phyloP scores from a whole-genome alignment of 1,140 invertebrate genomes.

The Popillia japonica region DNA sequence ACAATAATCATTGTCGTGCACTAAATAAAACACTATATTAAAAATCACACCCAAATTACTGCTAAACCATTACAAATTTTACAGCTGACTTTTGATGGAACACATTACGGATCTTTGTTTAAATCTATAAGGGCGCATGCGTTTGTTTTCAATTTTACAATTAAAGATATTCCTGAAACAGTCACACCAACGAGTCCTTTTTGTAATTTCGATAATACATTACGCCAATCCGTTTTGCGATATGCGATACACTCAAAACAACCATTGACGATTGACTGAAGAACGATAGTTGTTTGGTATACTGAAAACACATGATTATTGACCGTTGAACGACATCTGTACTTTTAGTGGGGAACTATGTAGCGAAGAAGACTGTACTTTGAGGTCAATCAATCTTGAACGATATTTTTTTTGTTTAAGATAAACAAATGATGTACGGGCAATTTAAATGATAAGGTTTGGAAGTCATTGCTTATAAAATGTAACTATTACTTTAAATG shows the following conservation, averaged over 20 bases:
- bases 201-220: not conserved
- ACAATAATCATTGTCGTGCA: conserved; percentile 67
- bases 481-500: no score
- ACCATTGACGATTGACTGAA: conserved; percentile 12
- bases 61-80: conserved; percentile 52
- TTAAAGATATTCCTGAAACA: not conserved
- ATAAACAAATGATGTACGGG: no score
- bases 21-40: conserved; percentile 44
- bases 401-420: no score
- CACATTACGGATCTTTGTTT: conserved; percentile 66
- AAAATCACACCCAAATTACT: conserved; percentile 47
- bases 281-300: not conserved
- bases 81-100: conserved; percentile 64
- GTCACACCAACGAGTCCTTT: conserved; percentile 6
- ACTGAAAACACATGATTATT: conserved; percentile 15
- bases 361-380: no score
- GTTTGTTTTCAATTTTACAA: conserved; percentile 44
- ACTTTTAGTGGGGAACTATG: not conserved
- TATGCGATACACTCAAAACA: conserved; percentile 11
- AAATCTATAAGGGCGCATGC: conserved; percentile 43
- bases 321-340: not conserved
- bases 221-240: not conserved
- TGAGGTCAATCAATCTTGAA: no score
- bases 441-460: no score
- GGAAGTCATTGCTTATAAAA: no score